Base-by-base conservation (phyloP, 2,113 vertebrate genomes). In the Myocastor coypus region DNA sequence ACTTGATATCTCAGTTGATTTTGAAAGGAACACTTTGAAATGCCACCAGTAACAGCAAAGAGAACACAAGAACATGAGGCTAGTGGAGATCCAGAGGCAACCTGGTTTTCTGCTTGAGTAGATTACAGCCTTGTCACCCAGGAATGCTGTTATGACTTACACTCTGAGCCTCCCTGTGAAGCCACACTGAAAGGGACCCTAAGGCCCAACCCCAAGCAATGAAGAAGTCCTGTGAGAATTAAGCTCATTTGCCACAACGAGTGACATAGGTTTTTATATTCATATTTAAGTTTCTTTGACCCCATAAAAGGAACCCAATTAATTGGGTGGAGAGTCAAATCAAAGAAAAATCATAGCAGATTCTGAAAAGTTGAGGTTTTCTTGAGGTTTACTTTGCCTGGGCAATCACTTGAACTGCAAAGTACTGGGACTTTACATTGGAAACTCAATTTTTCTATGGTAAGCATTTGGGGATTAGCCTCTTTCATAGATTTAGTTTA, bases 341-440 rank as follows among this genome's bases (percentile, higher is more conserved):
- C 8, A 4, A 68, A 85, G 83, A 91, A 86, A 95, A 91, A 55
- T 78, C 34, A 69, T 93, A 63, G 20, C 0, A 1, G 26, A 63
- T 57, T 83, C 88, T 93, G 80, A 94, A 98, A 92, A 98, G 97
- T 77, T 96, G 93, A 94, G 94, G 75, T 97, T 82, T 82, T 86
- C 96, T 97, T 92, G 94, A 94, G 52, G 52, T 52, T 52, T 52
- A 94, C 84, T 81, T 90, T 55, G 3, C n/a, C 82, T 37, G 86
- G 64, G 32, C 37, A 34, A 6, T 64, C 73, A n/a, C 2, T 5
- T 40, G 8, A 34, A 22, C n/a, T 85, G 24, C 64, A 69, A 24
- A 87, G 66, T 96, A 88, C 83, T 97, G 92, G 30, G 82, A 96
- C 92, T 95, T 98, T 96, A 94, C 57, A 55, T 1, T 92, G 71